phyloP scores from a whole-genome alignment of 1,140 invertebrate species.

The Lepidotrigona ventralis region DNA sequence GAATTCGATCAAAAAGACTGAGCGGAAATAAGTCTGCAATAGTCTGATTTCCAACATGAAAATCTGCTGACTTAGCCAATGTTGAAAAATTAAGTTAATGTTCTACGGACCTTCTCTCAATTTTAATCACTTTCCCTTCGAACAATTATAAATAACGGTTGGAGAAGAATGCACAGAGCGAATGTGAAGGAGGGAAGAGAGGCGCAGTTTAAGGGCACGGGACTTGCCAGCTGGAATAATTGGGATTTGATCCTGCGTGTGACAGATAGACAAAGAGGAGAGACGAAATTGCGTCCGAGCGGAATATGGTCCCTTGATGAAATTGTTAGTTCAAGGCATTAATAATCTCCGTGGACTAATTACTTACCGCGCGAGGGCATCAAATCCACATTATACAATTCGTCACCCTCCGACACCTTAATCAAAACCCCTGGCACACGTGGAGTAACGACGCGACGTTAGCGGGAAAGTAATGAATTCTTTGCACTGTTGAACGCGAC shows the following conservation, averaged over 20 bases:
- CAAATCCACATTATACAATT: slow-evolving; percentile 69
- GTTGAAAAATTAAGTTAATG: no score
- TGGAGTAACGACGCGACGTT: slow-evolving; percentile 37
- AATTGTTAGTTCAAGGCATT: slow-evolving; percentile 59
- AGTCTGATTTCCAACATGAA: no score
- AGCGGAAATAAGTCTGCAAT: no score
- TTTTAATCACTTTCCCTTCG: not conserved
- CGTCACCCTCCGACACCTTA: slow-evolving; percentile 68
- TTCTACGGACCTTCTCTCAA: not conserved
- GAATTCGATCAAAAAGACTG: no score
- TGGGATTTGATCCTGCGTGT: slow-evolving; percentile 7
- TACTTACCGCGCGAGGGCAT: slow-evolving; percentile 64
- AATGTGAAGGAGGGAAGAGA: not conserved
- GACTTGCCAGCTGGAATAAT: not conserved
- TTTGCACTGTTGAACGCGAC: slow-evolving; percentile 26
- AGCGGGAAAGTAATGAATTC: slow-evolving; percentile 39
- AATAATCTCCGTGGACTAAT: slow-evolving; percentile 62
- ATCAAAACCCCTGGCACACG: slow-evolving; percentile 58
- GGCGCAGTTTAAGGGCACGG: not conserved
- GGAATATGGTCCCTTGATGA: slow-evolving; percentile 48
- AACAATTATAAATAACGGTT: not conserved
- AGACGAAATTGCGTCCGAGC: slow-evolving; percentile 33
- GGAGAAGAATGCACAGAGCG: not conserved
- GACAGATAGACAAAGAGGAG: slow-evolving; percentile 10
- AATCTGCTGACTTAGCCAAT: no score